Percentiles rank a stretch among this genome's conserved stretches.
phyloP scores from a whole-genome alignment of 1,140 invertebrate genomes.

The Uloborus diversus region DNA sequence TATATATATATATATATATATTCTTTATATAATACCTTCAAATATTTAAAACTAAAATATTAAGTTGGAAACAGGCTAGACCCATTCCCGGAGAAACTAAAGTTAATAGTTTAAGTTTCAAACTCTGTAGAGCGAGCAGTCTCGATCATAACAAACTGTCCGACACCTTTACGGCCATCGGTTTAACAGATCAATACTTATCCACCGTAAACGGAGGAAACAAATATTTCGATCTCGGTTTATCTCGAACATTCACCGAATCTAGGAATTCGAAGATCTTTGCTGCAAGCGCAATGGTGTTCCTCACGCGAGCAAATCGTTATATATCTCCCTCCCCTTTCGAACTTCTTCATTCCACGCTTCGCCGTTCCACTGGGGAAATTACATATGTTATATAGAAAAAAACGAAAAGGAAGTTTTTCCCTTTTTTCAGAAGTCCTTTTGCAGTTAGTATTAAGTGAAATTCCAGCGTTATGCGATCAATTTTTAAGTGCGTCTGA shows the following conservation, averaged over 20 bases:
- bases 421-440: neutral
- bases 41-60: too few relatives aligned
- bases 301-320: conserved; percentile 27
- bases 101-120: too few relatives aligned
- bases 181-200: conserved; percentile 38
- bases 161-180: neutral
- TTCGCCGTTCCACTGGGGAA: conserved; percentile 12
- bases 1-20: too few relatives aligned
- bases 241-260: conserved; percentile 31
- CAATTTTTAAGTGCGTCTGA: conserved; percentile 3
- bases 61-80: too few relatives aligned
- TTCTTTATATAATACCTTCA: too few relatives aligned
- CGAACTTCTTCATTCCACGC: neutral
- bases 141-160: neutral
- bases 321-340: conserved; percentile 10
- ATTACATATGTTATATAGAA: too few relatives aligned
- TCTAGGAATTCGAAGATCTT: conserved; percentile 47
- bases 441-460: conserved; percentile 43
- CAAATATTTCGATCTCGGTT: conserved; percentile 52
- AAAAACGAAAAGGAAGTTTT: conserved; percentile 19
- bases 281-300: conserved; percentile 12
- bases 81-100: too few relatives aligned
- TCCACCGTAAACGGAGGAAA: conserved; percentile 28
- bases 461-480: conserved; percentile 20
- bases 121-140: too few relatives aligned